A percentile compares a stretch with the other conserved stretches of the same genome.
Conservation (phyloP, 2,888 invertebrate species). For the Drosophila siamana region DNA sequence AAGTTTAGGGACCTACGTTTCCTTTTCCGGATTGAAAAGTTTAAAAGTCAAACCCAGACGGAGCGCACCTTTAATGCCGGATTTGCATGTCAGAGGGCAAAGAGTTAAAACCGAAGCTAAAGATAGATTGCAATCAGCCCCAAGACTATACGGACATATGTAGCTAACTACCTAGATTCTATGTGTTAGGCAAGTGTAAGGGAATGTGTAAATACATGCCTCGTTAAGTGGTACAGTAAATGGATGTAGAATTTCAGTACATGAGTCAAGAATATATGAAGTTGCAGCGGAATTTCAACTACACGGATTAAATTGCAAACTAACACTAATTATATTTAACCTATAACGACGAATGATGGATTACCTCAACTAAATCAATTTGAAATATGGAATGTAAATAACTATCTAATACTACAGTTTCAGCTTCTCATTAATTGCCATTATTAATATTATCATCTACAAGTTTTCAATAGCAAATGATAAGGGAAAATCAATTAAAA, state of each 20-base stretch:
- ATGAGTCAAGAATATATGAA: neutral
- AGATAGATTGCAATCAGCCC: constrained; percentile 65
- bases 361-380: no score
- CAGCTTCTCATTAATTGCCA: no score
- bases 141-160: neutral
- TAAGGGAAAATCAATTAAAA: no score
- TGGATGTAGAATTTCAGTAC: neutral
- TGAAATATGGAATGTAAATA: no score
- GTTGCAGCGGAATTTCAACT: neutral
- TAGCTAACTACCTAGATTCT: neutral
- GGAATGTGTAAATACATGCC: constrained; percentile 1
- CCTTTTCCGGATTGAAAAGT: constrained; percentile 70
- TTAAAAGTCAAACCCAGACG: constrained; percentile 65
- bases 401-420: no score
- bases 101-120: constrained; percentile 40
- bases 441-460: no score
- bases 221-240: neutral
- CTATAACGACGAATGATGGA: no score
- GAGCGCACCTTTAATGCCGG: constrained; percentile 44
- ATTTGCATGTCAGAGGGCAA: constrained; percentile 53
- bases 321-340: no score
- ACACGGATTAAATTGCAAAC: no score
- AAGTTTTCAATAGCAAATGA: no score
- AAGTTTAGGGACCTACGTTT: constrained; percentile 41
- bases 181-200: neutral